These are phyloP conservation scores for Platysteira castanea DNA, from an alignment of 2,113 vertebrate species.

Conservation along the genomic window DNA sequence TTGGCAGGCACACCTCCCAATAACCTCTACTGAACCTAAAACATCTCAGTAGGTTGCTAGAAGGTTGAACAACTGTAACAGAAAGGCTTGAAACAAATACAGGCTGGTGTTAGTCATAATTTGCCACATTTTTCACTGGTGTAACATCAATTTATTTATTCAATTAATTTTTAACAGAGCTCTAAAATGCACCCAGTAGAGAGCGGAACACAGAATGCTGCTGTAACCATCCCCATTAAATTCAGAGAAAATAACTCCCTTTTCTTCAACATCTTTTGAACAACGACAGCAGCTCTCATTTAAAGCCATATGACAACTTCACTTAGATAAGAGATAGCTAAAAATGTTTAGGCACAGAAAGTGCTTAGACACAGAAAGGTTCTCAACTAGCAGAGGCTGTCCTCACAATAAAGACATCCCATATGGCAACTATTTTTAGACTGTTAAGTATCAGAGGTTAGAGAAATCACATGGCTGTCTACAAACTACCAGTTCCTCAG, in stretches of 20 bases:
- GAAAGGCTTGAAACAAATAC: neutral
- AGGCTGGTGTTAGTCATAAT: neutral
- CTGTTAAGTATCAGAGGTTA: constrained; percentile 39
- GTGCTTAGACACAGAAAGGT: constrained; percentile 10
- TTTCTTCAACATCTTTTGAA: neutral
- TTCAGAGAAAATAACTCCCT: neutral
- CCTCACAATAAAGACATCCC: constrained; percentile 28
- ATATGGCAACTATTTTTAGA: constrained; percentile 53
- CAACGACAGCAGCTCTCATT: neutral
- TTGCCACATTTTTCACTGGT: neutral
- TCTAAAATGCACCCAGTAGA: neutral
- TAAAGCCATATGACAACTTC: neutral
- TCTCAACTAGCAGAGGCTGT: constrained; percentile 28
- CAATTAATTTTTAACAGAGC: neutral
- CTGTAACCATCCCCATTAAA: neutral
- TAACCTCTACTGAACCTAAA: neutral
- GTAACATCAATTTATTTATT: neutral
- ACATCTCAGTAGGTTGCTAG: neutral
- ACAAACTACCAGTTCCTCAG: neutral
- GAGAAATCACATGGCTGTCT: constrained; percentile 30
- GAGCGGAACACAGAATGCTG: neutral
- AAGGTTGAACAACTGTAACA: neutral
- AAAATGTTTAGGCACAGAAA: constrained; percentile 42
- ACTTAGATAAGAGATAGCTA: constrained; percentile 2
- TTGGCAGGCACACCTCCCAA: rapidly evolving